Base-by-base conservation (phyloP, 1,140 invertebrate genomes). In the Gryon sp. region DNA sequence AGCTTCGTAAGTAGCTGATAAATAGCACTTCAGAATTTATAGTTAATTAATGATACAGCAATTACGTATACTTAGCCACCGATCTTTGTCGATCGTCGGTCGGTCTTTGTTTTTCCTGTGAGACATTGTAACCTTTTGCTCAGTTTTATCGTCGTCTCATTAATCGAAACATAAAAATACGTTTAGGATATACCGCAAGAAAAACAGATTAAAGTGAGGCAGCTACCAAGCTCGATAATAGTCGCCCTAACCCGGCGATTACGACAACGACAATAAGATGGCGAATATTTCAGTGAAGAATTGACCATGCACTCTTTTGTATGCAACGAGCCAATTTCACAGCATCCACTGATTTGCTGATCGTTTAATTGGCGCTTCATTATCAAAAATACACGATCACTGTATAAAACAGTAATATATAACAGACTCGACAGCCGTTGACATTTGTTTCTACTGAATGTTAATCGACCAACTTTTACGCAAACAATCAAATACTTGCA, bases 21-120 rank as follows among this genome's bases (percentile, higher is more conserved):
- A 82, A 84, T 83, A 83, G 57, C 73, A 57, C 80, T 53, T 40
- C 68, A 62, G 26, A 50, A 48, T 62, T 32, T 75, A 82, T 74
- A 78, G 48, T 80, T 83, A 82, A 84, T 83, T 83, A 84, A 82
- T 77, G 75, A 82, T 83, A 83, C 82, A 78, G 74, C 74, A 84
- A 83, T 84, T 81, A 84, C 75, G 18, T 68, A 69, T 60, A 75
- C 69, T 73, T 66, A 62, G 45, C 45, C 24, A 59, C 57, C 45
- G 48, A 63, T 59, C 50, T 50, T 46, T 38, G 53, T 63, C 59
- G 63, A 50, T 38, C 34, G 53, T 32, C 18, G 19, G 26, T 12
- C 46, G 20, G 32, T 60, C 70, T 81, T 79, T 79, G 75, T 76
- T 60, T 45, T 41, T 40, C 36, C 65, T 40, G 50, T 34, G 40